Evolutionary conservation across 2,113 vertebrate genomes (phyloP), one percentile per base, ranked within the genome.

Genomic region (Bufo gargarizans): DNA sequence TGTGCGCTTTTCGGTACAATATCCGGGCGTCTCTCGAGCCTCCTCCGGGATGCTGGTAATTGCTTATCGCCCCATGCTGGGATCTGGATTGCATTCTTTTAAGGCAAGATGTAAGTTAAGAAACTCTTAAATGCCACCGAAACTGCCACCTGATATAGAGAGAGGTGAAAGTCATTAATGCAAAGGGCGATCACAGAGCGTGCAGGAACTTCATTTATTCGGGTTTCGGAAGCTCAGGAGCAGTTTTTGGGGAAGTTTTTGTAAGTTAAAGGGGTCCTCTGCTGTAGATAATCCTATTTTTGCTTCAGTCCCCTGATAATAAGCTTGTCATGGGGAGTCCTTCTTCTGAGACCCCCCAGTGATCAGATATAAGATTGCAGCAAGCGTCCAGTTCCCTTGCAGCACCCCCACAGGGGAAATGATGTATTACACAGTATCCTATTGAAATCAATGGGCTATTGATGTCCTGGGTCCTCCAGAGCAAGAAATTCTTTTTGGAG

Each of bases 71-170:
- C 49, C 50, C 86, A 50, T 58, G 86, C 86, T 87, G 86, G 13
- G 86, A 87, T 87, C 79, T 87, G 77, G 59, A 87, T 87, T 87
- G 56, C 61, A 69, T 87, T 87, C 84, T 47, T 85, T 22, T 85
- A 76, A 85, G 17, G n/a, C 55, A 16, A 43, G 69, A 76, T 79
- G 47, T 69, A 71, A 69, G 63, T 87, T 80, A 80, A 79, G 86
- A 79, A 55, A 87, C 86, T 80, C 77, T n/a, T 63, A 87, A 76
- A 85, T 85, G 84, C 71, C 69, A 76, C 50, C 50, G 17, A 49
- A 85, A 47, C 22, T 33, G 49, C 17, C 67, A 47, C 56, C 56
- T 61, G 45, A 22, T 81, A 80, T 59, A 55, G 49, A 53, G 56
- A 72, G 50, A 85, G 84, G 63, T 20, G 69, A 56, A 53, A 58